phyloP scores from a whole-genome alignment of 2,113 vertebrate species.

The Phrynocephalus versicolor region DNA sequence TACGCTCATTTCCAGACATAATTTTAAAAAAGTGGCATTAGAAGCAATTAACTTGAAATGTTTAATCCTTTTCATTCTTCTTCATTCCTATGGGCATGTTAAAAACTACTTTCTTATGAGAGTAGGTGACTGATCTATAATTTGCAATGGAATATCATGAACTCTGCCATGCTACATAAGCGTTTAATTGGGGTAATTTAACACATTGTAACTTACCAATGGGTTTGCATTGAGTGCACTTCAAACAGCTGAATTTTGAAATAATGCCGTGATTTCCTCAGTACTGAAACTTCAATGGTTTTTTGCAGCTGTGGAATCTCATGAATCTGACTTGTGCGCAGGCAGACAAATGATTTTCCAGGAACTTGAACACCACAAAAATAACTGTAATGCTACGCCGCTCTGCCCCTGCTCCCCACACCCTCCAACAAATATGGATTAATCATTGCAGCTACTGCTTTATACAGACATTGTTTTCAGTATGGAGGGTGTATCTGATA shows the following conservation, averaged over 20 bases:
- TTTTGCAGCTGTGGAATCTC: conserved; percentile 70
- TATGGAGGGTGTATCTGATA: background rate
- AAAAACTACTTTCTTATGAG: conserved; percentile 48
- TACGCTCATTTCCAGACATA: conserved; percentile 56
- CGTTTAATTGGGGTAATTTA: conserved; percentile 78
- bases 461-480: background rate
- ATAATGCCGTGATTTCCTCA: conserved; percentile 67
- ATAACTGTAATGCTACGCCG: conserved; percentile 26
- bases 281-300: conserved; percentile 64
- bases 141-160: conserved; percentile 74
- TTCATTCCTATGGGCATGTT: conserved; percentile 38
- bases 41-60: conserved; percentile 55
- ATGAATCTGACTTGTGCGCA: conserved; percentile 54
- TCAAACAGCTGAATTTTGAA: conserved; percentile 76
- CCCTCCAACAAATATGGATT: conserved; percentile 16
- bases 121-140: conserved; percentile 66
- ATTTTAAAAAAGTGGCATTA: conserved; percentile 30
- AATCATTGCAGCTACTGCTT: conserved; percentile 33
- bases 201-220: conserved; percentile 76
- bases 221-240: conserved; percentile 76
- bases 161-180: conserved; percentile 69
- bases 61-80: conserved; percentile 57
- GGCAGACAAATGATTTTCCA: conserved; percentile 64
- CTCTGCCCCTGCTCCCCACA: background rate
- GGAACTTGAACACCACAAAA: conserved; percentile 56